These are phyloP conservation scores for Drosophila parabipectinata DNA, from an alignment of 1,140 invertebrate species.

Conservation along the genomic window DNA sequence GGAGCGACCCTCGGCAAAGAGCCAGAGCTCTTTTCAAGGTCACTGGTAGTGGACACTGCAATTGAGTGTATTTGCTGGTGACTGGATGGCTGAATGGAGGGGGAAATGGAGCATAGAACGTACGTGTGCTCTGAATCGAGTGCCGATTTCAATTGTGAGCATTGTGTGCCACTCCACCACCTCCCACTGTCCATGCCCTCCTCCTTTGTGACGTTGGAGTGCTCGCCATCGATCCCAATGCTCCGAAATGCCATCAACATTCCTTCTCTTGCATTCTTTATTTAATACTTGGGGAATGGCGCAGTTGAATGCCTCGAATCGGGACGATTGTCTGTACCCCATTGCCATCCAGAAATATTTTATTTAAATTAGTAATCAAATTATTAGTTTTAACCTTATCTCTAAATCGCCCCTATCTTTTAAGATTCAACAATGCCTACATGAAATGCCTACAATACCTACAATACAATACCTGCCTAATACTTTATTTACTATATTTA, in stretches of 20 bases:
- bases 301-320: conserved; percentile 51
- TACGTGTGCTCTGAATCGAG: conserved; percentile 32
- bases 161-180: conserved; percentile 41
- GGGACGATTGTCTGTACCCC: conserved; percentile 11
- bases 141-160: conserved; percentile 66
- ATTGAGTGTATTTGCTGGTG: conserved; percentile 34
- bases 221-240: conserved; percentile 15
- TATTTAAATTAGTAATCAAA: conserved; percentile 1
- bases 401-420: background rate
- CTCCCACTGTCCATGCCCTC: background rate
- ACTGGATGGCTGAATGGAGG: background rate
- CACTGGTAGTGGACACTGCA: conserved; percentile 40
- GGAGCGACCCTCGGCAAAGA: conserved; percentile 30
- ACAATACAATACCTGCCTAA: too few species aligned
- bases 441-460: background rate
- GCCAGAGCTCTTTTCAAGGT: conserved; percentile 49
- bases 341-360: background rate
- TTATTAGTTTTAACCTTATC: background rate
- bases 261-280: conserved; percentile 63
- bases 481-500: background rate
- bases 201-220: conserved; percentile 35
- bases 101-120: conserved; percentile 1
- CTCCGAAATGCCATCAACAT: conserved; percentile 52
- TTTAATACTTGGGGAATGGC: conserved; percentile 59
- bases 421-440: background rate